Base-by-base conservation (phyloP, 2,888 invertebrate species). In the Psylliodes chrysocephalus region DNA sequence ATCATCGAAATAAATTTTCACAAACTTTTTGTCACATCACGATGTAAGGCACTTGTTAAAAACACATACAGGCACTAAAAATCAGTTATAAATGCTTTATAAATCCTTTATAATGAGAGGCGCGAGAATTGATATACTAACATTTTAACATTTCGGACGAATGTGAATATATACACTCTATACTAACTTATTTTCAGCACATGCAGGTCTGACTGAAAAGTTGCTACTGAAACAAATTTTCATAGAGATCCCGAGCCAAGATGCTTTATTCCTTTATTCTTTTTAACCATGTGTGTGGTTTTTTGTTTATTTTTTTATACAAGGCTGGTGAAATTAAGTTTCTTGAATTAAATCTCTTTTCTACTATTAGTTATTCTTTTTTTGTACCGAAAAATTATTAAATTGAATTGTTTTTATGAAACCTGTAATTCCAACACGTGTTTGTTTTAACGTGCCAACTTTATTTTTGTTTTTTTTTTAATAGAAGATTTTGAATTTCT, bases 181-280 rank as follows among this genome's bases (percentile, higher is more conserved):
- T 66, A 64, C 63, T 70, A 63, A 71, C 69, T 75, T 78, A 77
- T 78, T 78, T 78, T 78, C 75, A 75, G 78, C 64, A 64, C 68
- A 67, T 68, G 63, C 66, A 68, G 46, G 63, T 60, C 64, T 72
- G 75, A 75, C 77, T 75, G 76, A 78, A 77, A 75, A 75, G 73
- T 77, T 76, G 75, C 74, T 73, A 77, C 78, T 78, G 77, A 75
- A 46, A 69, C 66, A 60, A 68, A 65, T 62, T 65, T 62, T 60
- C 63, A 55, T 56, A 60, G 57, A 53, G 52, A 62, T 54, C 12
- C 22, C 66, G 66, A 66, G 66, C 68, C 66, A 68, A 68, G 64
- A 64, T 55, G 49, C 59, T 59, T 59, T 54, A 38, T 64, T 64
- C 35, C 40, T 64, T 49, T 60, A 35, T 47, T 60, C 54, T 63